These are phyloP conservation scores for Julus scandinavius DNA, from an alignment of 2,888 invertebrate species.

Conservation along the genomic window DNA sequence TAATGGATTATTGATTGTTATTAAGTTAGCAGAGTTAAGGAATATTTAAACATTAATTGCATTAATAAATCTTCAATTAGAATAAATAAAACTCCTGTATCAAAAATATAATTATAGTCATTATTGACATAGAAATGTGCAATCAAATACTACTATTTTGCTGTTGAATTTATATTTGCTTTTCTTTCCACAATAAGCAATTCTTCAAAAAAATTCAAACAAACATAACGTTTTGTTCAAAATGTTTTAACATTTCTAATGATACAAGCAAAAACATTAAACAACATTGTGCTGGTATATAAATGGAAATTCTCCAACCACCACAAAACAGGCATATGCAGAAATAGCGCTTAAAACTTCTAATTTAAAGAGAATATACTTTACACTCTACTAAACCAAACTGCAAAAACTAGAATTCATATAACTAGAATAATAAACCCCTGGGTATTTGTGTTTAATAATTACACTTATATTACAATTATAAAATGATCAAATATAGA, in stretches of 20 bases:
- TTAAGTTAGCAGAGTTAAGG: too few species aligned
- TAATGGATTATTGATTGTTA: too few species aligned
- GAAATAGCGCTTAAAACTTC: not conserved
- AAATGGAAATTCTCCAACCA: not conserved
- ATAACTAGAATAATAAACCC: not conserved
- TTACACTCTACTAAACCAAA: not conserved
- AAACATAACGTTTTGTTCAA: not conserved
- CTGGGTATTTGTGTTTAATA: not conserved
- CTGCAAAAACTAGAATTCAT: not conserved
- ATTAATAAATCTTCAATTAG: too few species aligned
- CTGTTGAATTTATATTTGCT: not conserved
- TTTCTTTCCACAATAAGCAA: not conserved
- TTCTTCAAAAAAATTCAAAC: not conserved
- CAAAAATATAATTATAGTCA: too few species aligned
- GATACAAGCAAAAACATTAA: not conserved
- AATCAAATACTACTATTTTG: too few species aligned
- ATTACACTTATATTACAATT: not conserved
- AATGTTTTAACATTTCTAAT: constrained; percentile 23
- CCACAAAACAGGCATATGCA: not conserved
- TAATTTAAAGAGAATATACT: not conserved
- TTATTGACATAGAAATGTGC: too few species aligned
- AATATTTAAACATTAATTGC: too few species aligned
- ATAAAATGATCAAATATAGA: not conserved
- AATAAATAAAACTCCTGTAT: too few species aligned
- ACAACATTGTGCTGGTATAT: not conserved